Evolutionary conservation across 2,797 vertebrate genomes (phyloP).

Genomic region (Coregonus ussuriensis): DNA sequence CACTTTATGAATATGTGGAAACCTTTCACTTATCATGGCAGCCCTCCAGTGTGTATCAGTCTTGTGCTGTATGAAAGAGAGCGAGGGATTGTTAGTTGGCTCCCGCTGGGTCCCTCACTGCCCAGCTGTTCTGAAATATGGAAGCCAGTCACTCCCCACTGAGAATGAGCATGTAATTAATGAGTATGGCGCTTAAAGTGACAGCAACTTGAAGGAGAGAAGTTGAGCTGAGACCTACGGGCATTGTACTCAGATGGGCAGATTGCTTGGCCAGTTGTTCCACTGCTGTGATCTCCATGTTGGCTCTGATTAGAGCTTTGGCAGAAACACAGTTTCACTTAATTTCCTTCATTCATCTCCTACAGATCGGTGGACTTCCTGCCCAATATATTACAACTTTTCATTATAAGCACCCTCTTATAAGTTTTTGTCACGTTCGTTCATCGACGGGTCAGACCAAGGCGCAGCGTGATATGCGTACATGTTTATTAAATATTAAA

Average conservation of each 20-base stretch:
- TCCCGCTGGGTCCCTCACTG: slow-evolving; percentile 63
- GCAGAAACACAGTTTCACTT: slow-evolving; percentile 46
- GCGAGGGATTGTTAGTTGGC: slow-evolving; percentile 56
- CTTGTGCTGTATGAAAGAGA: slow-evolving; percentile 44
- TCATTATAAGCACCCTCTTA: slow-evolving; percentile 80
- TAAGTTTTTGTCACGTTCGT: not conserved
- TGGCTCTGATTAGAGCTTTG: slow-evolving; percentile 34
- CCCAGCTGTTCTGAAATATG: slow-evolving; percentile 73
- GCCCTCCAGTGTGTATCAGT: slow-evolving; percentile 54
- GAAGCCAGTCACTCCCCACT: slow-evolving; percentile 54
- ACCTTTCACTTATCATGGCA: slow-evolving; percentile 44
- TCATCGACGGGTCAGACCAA: no score
- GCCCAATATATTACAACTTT: slow-evolving; percentile 82
- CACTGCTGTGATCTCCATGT: slow-evolving; percentile 37
- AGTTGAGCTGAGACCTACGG: slow-evolving; percentile 12
- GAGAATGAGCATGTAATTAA: slow-evolving; percentile 75
- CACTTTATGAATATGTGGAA: slow-evolving; percentile 11
- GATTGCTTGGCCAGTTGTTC: slow-evolving; percentile 52
- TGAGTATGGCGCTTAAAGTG: slow-evolving; percentile 70
- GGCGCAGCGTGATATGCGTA: no score
- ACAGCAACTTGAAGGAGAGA: slow-evolving; percentile 62
- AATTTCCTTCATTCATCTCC: slow-evolving; percentile 34
- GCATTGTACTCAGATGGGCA: slow-evolving; percentile 20
- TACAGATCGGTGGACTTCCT: slow-evolving; percentile 88
- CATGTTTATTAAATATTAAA: no score